Evolutionary conservation across 1,140 invertebrate species (phyloP), one percentile per base, ranked within the genome.

Genomic region (Polypedilum pembai): DNA sequence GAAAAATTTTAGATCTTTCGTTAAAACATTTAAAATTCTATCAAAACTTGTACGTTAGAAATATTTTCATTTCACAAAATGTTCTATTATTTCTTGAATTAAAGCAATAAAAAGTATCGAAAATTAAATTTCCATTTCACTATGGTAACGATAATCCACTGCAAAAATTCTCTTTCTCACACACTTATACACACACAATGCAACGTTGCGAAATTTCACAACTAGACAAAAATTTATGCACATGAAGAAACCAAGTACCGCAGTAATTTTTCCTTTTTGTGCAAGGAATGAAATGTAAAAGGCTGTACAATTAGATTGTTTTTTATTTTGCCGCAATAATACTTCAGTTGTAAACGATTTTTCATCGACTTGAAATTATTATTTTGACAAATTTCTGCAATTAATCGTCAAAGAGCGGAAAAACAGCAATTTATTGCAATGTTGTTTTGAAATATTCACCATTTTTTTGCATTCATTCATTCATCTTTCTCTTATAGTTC

Each of bases 351-450:
- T 4, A 56, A n/a, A 15, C 3, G 4, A 56, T 12, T 56, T 56
- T 56, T 56, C n/a, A 15, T 12, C n/a, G 45, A n/a, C 10, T 56
- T 12, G 3, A 56, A 4, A 56, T 4, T n/a, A 56, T n/a, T 56
- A 56, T 56, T 56, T 56, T 56, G 45, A 56, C 45, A 56, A 56
- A 56, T 56, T 56, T 56, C n/a, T n/a, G n/a, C 45, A 56, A 56
- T 56, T 56, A 56, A 56, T 56, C 45, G 12, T 56, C 45, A 56
- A 56, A 56, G 12, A 12, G 15, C 8, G 41, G 8, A 56, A 56
- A 56, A 56, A 56, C 12, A 56, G 45, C n/a, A 56, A 56, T 56
- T 56, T 56, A 56, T 56, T 56, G 45, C 45, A 12, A n/a, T n/a
- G 12, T 56, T 56, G 3, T 15, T 56, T 56, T 56, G 10, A 56